Evolutionary conservation across 2,888 invertebrate genomes (phyloP), one percentile per base, ranked within the genome.

Genomic region (Ochropleura leucogaster): DNA sequence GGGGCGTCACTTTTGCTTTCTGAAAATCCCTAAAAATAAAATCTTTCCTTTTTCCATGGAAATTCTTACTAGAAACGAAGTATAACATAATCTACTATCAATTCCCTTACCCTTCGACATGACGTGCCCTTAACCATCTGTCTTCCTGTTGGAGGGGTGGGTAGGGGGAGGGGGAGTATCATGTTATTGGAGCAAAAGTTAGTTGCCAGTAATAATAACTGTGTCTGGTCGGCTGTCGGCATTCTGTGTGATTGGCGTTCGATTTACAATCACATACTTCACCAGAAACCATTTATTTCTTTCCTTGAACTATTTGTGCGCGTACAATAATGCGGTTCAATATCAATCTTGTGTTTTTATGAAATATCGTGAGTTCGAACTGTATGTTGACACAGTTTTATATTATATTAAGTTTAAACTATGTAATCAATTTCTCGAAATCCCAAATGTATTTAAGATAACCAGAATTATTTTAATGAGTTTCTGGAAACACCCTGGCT

Each of bases 161-260:
- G 4, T 7, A 4, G 51, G 16, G 55, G 47, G 51, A 12, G 55
- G 47, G 51, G n/a, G 16, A 47, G 46, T 30, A 69, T 64, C 72
- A 59, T 68, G 70, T 68, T 74, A 64, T 68, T 44, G 46, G 14
- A 30, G 55, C 40, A 18, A 57, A 71, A 73, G 70, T 71, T 53
- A 74, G 42, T 59, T 65, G 55, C 40, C 49, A 62, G 68, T 62
- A 81, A 68, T 84, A 69, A 67, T 84, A 80, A 74, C 69, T 57
- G 60, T 64, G 81, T 66, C 40, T 59, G 74, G 59, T 65, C 20
- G 59, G 42, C 72, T 57, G 60, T 63, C 76, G 57, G 66, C 83
- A 49, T 64, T 72, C 66, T 63, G 16, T 53, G 46, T 70, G 81
- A 84, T 75, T 75, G 84, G 81, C 81, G 68, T 84, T 82, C 77